Base-by-base conservation (phyloP, 2,797 vertebrate genomes). In the Hyperoplus immaculatus region DNA sequence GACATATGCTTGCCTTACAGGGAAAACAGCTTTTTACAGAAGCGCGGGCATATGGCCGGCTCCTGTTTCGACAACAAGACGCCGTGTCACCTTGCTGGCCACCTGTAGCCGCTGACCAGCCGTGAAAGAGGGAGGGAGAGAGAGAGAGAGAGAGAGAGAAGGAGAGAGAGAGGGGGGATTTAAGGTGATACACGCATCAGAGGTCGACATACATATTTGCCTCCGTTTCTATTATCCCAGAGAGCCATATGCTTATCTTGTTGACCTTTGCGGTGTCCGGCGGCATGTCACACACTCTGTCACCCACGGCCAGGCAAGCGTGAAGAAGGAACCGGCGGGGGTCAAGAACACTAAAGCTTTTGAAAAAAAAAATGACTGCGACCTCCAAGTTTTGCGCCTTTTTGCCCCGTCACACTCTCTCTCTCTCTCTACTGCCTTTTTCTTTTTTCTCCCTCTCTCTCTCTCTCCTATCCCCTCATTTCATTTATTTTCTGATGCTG, bases 201-300 rank as follows among this genome's bases (percentile, higher is more conserved):
- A 69, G 65, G 73, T 73, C 5, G 29, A 80, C 84, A 81, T 86
- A 87, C 89, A 87, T 87, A 85, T 87, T 93, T 86, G 73, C 73
- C 29, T 46, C 38, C 66, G 81, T 79, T 87, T 75, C 65, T 71
- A 84, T 92, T 87, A 90, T 88, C 80, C 78, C 69, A 36, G 61
- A 83, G 80, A 29, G 77, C 93, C 94, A 92, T 95, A 95, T 95
- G 95, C 90, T 93, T 87, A 92, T 93, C 89, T 82, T 89, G 54
- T 76, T 89, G 93, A 94, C 93, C 93, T 88, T 82, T 70, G 74
- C 46, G 36, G 72, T 72, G 89, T 92, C 91, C 79, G 83, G 88
- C 67, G 45, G 85, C 82, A 86, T 82, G 85, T 94, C 93, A 89
- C 86, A 85, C 87, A 77, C 81, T 84, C 84, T 72, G 91, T 91